These are phyloP conservation scores for Teleiodes luculella DNA, from an alignment of 2,888 invertebrate species.

Conservation along the genomic window DNA sequence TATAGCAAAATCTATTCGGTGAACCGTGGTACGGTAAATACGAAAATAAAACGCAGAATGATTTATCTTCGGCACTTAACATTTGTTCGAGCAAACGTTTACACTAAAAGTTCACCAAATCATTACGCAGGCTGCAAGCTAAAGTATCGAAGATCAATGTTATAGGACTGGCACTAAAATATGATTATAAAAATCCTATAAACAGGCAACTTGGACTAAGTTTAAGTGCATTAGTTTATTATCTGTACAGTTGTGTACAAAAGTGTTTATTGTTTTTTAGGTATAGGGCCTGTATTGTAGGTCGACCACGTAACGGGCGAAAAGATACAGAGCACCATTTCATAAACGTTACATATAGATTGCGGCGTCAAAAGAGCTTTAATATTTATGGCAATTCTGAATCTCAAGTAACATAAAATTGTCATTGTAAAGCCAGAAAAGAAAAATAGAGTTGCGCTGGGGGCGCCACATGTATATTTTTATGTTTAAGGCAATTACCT, in stretches of 20 bases:
- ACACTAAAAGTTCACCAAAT: slow-evolving; percentile 42
- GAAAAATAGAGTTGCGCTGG: too few species aligned
- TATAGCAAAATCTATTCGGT: background rate
- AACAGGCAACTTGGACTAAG: slow-evolving; percentile 54
- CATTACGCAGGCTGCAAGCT: slow-evolving; percentile 47
- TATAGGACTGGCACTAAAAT: slow-evolving; percentile 46
- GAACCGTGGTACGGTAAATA: background rate
- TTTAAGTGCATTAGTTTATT: slow-evolving; percentile 73
- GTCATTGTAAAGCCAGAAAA: too few species aligned
- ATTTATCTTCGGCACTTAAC: slow-evolving; percentile 19
- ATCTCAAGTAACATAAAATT: too few species aligned
- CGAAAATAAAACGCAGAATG: background rate
- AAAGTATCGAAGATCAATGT: slow-evolving; percentile 40
- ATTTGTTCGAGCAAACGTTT: slow-evolving; percentile 31
- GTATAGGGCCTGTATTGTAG: too few species aligned
- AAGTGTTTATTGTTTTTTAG: background rate
- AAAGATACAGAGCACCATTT: too few species aligned
- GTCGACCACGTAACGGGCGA: too few species aligned
- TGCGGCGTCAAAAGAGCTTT: too few species aligned
- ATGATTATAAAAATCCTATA: slow-evolving; percentile 71
- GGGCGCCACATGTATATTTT: too few species aligned
- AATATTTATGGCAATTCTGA: too few species aligned
- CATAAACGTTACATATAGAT: too few species aligned
- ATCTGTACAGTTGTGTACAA: slow-evolving; percentile 33
- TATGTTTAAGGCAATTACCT: too few species aligned